A percentile compares a stretch with the other conserved stretches of the same genome.
These are phyloP conservation scores for Hystrix cristata DNA, from an alignment of 2,113 vertebrate species.

Conservation along the genomic window DNA sequence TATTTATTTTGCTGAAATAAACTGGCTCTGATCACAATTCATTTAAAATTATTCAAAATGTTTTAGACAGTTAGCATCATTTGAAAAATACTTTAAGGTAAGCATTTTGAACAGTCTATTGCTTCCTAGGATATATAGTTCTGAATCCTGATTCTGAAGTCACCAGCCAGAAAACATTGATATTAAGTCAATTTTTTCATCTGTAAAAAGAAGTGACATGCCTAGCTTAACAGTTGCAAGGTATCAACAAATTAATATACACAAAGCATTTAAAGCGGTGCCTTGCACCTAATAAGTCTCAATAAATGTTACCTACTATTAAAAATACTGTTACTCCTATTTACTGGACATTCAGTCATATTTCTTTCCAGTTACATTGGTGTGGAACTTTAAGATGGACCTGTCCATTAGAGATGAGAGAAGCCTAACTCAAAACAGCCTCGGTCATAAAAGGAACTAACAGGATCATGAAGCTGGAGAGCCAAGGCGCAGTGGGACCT, in stretches of 20 bases:
- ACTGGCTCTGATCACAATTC: background rate
- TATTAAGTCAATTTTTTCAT: background rate
- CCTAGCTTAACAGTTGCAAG: background rate
- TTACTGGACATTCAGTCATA: background rate
- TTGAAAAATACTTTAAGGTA: background rate
- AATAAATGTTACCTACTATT: background rate
- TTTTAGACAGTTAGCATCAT: background rate
- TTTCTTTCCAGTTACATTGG: background rate
- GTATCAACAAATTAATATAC: background rate
- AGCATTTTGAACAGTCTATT: background rate
- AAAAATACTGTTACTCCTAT: background rate
- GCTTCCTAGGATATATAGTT: background rate
- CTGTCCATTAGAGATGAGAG: slow-evolving; percentile 14
- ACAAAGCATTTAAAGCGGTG: background rate
- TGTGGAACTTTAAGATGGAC: background rate
- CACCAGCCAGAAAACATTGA: background rate
- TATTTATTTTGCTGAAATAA: slow-evolving; percentile 53
- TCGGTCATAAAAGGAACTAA: background rate
- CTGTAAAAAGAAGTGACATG: background rate
- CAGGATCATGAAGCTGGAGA: background rate
- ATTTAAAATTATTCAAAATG: background rate
- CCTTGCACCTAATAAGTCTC: background rate
- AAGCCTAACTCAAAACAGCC: background rate
- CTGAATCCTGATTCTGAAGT: slow-evolving; percentile 10
- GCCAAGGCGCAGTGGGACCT: background rate